Evolutionary conservation across 2,797 vertebrate species (phyloP), one percentile per base, ranked within the genome.

Genomic region (Brachymystax lenok): DNA sequence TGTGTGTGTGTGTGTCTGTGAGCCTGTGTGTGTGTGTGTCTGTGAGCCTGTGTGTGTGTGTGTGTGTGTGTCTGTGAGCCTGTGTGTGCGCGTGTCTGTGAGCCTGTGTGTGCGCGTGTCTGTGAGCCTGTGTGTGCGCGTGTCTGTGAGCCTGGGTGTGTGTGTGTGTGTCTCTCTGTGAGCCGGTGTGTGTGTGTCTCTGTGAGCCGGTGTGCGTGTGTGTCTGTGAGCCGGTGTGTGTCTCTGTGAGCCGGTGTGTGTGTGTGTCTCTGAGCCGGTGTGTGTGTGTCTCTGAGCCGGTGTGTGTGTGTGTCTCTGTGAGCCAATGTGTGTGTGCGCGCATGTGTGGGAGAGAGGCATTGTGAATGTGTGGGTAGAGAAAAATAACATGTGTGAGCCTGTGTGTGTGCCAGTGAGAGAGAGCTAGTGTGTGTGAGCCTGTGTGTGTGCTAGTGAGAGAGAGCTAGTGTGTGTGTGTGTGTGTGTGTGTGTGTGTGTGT

Each of bases 221-320:
- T 81, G 79, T 61, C 30, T 51, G 28, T 70, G 84, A 83, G 77
- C 77, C 54, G 66, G 73, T 74, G 33, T 28, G 56, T 74, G 54
- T 63, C 21, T 52, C n/a, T 64, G 68, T 76, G 69, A 12, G 54
- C 63, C n/a, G 10, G 27, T 71, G 33, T 77, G 79, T 73, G 59
- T 73, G 80, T 66, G 80, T 52, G 73, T n/a, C n/a, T n/a, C n/a
- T 67, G 72, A 69, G 73, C 33, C 33, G 27, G 64, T 14, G 74
- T 66, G 24, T 16, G 30, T 16, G 5, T 19, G 5, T 21, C n/a
- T 21, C 24, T 8, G 33, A 5, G 33, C 33, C 5, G 0, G 33
- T 5, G 33, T 33, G 33, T 35, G 33, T 35, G 33, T 6, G 33
- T 77, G 79, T 93, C 92, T 94, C 93, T 91, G 88, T 93, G 92